phyloP scores from a whole-genome alignment of 1,140 invertebrate genomes.

The Diorhabda elongata region DNA sequence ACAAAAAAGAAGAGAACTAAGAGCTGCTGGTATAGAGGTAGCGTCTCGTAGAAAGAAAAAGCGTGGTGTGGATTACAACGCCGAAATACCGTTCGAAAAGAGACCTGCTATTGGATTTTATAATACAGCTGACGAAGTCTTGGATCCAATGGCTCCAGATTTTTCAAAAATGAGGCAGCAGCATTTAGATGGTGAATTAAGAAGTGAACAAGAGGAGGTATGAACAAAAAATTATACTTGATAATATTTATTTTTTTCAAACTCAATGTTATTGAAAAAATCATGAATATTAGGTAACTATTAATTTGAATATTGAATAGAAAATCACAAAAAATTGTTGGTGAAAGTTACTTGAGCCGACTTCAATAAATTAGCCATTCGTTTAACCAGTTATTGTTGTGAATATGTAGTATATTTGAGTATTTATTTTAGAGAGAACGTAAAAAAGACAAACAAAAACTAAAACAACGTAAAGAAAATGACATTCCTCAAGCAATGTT shows the following conservation, averaged over 20 bases:
- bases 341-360: no score
- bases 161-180: conserved; percentile 87
- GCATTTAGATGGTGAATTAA: conserved; percentile 87
- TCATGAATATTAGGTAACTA: no score
- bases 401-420: no score
- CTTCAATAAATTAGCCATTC: no score
- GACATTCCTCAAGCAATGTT: conserved; percentile 91
- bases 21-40: conserved; percentile 94
- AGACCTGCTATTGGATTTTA: conserved; percentile 87
- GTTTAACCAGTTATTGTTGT: no score
- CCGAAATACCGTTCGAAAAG: conserved; percentile 97
- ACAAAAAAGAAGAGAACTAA: conserved; percentile 92
- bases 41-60: conserved; percentile 71
- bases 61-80: conserved; percentile 94
- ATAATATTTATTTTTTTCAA: no score
- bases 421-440: conserved; percentile 58
- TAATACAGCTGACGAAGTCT: conserved; percentile 84
- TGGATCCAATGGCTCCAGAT: conserved; percentile 84
- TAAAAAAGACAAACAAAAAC: conserved; percentile 86
- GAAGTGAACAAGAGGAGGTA: conserved; percentile 81
- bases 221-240: no score
- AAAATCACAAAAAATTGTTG: not conserved
- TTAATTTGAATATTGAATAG: no score
- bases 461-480: conserved; percentile 94
- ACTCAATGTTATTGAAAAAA: no score